These are phyloP conservation scores for Zelleria hepariella DNA, from an alignment of 2,888 invertebrate species.

Conservation along the genomic window DNA sequence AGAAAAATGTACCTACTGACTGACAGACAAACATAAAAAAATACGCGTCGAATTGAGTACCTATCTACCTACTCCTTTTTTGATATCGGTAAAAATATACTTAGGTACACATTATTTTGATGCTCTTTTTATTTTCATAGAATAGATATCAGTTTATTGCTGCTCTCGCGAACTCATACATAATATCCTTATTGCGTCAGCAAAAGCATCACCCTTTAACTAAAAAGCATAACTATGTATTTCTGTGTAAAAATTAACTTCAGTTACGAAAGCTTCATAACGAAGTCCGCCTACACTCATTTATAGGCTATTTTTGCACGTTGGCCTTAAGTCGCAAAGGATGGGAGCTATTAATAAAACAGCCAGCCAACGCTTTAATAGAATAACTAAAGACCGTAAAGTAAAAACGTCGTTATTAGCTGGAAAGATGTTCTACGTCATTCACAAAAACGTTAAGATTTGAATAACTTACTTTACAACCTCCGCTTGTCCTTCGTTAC, in stretches of 20 bases:
- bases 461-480: not conserved
- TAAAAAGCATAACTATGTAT: not conserved
- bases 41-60: too few relatives aligned
- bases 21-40: too few relatives aligned
- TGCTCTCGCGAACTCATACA: too few relatives aligned
- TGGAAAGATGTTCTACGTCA: not conserved
- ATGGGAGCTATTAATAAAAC: not conserved
- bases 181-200: too few relatives aligned
- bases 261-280: not conserved
- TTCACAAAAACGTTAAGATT: not conserved
- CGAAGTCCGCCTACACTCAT: not conserved
- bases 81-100: too few relatives aligned
- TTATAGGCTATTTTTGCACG: too few relatives aligned
- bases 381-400: not conserved
- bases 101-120: too few relatives aligned
- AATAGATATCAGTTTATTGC: too few relatives aligned
- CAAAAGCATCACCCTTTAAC: too few relatives aligned
- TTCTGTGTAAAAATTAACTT: not conserved
- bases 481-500: not conserved
- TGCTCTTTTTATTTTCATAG: too few relatives aligned
- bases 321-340: not conserved
- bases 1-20: too few relatives aligned
- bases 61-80: too few relatives aligned
- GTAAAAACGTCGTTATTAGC: not conserved
- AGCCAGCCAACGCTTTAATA: not conserved